phyloP scores from a whole-genome alignment of 2,888 invertebrate genomes.

The Leptinotarsa tumamoca region DNA sequence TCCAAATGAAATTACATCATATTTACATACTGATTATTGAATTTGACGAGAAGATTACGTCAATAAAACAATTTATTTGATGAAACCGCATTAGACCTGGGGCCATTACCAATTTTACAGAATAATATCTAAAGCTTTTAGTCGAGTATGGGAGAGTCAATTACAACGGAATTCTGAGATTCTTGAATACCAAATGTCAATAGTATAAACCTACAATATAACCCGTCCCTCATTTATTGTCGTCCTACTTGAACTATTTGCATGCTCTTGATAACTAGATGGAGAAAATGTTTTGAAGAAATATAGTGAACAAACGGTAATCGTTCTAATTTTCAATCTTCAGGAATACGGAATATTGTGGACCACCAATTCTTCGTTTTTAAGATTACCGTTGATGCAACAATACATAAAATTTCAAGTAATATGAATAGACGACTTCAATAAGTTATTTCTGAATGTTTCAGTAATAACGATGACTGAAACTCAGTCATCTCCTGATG shows the following conservation, averaged over 20 bases:
- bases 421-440: too few relatives aligned
- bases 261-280: background rate
- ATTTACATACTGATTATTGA: constrained; percentile 19
- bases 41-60: constrained; percentile 11
- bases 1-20: background rate
- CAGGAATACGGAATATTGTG: background rate
- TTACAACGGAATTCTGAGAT: constrained; percentile 11
- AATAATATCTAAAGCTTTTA: background rate
- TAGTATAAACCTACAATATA: background rate
- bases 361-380: too few relatives aligned
- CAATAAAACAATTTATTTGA: constrained; percentile 5
- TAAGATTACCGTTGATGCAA: too few relatives aligned
- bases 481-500: too few relatives aligned
- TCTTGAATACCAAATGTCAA: constrained; percentile 5
- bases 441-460: too few relatives aligned
- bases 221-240: background rate
- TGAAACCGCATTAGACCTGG: constrained; percentile 9
- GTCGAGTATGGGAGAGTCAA: constrained; percentile 9
- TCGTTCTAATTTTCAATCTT: background rate
- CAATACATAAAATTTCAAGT: too few relatives aligned
- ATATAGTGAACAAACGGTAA: background rate
- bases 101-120: background rate
- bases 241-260: constrained; percentile 4
- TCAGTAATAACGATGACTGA: too few relatives aligned
- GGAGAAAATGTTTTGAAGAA: background rate